Evolutionary conservation across 2,888 invertebrate species (phyloP).

Genomic region (Rhogogaster chlorosoma): DNA sequence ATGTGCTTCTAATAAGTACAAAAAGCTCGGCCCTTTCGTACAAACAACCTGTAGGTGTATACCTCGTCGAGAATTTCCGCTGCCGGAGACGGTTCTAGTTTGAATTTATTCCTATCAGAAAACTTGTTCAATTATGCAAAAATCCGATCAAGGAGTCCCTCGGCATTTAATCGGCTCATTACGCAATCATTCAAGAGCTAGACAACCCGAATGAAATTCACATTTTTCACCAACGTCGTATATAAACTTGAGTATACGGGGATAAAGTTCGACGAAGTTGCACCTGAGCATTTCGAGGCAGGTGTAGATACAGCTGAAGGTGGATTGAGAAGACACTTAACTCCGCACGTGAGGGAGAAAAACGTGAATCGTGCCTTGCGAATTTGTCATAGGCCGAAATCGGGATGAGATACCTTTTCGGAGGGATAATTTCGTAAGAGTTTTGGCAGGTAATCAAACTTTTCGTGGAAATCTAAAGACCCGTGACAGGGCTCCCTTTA

Average conservation of each 20-base stretch:
- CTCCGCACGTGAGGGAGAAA: neutral
- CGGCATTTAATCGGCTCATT: conserved; percentile 16
- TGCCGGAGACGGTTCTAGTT: neutral
- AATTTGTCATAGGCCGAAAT: neutral
- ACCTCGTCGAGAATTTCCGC: neutral
- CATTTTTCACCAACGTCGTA: conserved; percentile 24
- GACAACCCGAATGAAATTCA: neutral
- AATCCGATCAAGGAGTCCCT: conserved; percentile 1
- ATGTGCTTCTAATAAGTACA: neutral
- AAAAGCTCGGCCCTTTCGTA: neutral
- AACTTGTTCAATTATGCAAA: conserved; percentile 39
- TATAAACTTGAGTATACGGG: neutral
- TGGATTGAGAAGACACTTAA: conserved; percentile 6
- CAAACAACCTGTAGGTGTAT: neutral
- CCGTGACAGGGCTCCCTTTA: neutral
- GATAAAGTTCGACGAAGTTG: neutral
- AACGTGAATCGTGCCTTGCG: conserved; percentile 8
- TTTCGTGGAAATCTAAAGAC: neutral
- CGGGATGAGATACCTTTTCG: neutral
- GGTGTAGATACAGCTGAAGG: conserved; percentile 10
- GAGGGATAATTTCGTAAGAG: neutral
- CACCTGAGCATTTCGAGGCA: conserved; percentile 18
- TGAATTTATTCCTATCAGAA: conserved; percentile 10
- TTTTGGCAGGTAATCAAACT: conserved; percentile 1
- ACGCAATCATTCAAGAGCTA: conserved; percentile 32